A percentile compares a stretch with the other conserved stretches of the same genome.
phyloP scores from a whole-genome alignment of 2,888 invertebrate species.

The Drosophila nr. medialis region DNA sequence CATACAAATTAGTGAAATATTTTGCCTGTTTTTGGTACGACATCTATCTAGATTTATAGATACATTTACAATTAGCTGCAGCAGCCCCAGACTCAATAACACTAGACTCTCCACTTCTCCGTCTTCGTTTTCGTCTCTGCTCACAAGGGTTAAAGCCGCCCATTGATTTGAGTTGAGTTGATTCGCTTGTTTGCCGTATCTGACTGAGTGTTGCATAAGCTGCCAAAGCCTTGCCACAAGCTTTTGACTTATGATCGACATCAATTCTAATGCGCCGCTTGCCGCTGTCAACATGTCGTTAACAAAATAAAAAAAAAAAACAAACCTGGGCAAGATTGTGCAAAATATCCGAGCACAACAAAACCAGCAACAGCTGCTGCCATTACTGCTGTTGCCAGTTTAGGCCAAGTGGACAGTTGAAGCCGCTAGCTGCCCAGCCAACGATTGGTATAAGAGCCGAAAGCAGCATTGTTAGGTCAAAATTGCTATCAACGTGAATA shows the following conservation, averaged over 20 bases:
- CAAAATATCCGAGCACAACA: constrained; percentile 29
- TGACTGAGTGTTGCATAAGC: constrained; percentile 58
- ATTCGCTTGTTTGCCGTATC: constrained; percentile 16
- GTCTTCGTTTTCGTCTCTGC: constrained; percentile 13
- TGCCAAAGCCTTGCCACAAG: constrained; percentile 69
- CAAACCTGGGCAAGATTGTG: constrained; percentile 34
- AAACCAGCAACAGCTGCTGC: constrained; percentile 23
- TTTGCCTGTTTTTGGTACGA: constrained; percentile 79
- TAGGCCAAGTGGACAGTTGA: constrained; percentile 51
- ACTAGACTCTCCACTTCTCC: neutral
- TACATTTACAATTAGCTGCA: constrained; percentile 76
- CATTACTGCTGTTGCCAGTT: constrained; percentile 21
- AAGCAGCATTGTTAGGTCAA: neutral
- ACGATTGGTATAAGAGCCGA: constrained; percentile 1
- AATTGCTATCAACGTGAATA: neutral
- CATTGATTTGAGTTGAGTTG: constrained; percentile 41
- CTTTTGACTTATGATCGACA: constrained; percentile 80
- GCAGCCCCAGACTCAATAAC: constrained; percentile 24
- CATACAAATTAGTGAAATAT: constrained; percentile 80
- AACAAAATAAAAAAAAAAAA: constrained; percentile 44
- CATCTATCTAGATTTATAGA: constrained; percentile 81
- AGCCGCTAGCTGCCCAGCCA: constrained; percentile 34
- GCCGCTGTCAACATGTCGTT: constrained; percentile 80
- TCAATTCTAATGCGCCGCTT: constrained; percentile 78
- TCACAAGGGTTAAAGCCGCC: constrained; percentile 62